A percentile compares a stretch with the other conserved stretches of the same genome.
phyloP scores from a whole-genome alignment of 2,888 invertebrate species.

The Apodemia zela region DNA sequence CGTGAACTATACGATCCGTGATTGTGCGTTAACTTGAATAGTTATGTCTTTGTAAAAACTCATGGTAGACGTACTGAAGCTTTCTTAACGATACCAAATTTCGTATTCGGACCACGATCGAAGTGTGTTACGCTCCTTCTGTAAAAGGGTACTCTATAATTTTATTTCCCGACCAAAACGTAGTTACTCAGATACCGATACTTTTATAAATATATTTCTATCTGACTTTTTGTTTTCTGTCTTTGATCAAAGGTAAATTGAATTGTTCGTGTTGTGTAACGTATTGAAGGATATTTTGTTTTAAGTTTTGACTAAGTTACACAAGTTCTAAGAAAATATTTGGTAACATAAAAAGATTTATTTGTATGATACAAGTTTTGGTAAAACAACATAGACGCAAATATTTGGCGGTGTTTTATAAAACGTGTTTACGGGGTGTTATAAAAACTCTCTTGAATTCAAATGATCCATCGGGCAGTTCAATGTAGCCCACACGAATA shows the following conservation, averaged over 20 bases:
- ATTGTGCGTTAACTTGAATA: too few species aligned
- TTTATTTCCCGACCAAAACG: constrained; percentile 77
- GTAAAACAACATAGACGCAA: too few species aligned
- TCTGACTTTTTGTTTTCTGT: constrained; percentile 44
- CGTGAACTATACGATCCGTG: too few species aligned
- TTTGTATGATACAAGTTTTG: background rate
- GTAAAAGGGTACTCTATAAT: constrained; percentile 77
- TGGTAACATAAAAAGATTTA: background rate
- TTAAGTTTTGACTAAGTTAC: constrained; percentile 22
- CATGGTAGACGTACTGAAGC: constrained; percentile 34
- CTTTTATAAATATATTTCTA: constrained; percentile 45
- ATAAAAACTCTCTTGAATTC: too few species aligned
- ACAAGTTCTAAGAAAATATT: constrained; percentile 2
- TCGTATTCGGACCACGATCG: constrained; percentile 61
- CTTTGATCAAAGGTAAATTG: constrained; percentile 49
- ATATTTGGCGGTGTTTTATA: too few species aligned
- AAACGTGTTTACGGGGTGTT: too few species aligned
- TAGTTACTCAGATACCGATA: constrained; percentile 51
- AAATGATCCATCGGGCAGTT: too few species aligned
- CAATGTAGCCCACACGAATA: too few species aligned
- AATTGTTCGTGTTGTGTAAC: constrained; percentile 38
- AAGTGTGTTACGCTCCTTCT: constrained; percentile 68
- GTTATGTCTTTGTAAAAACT: too few species aligned
- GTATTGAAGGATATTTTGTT: constrained; percentile 25
- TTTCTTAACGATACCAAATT: constrained; percentile 43